These are phyloP conservation scores for Adrianichthys oophorus DNA, from an alignment of 2,797 vertebrate genomes.

Conservation along the genomic window DNA sequence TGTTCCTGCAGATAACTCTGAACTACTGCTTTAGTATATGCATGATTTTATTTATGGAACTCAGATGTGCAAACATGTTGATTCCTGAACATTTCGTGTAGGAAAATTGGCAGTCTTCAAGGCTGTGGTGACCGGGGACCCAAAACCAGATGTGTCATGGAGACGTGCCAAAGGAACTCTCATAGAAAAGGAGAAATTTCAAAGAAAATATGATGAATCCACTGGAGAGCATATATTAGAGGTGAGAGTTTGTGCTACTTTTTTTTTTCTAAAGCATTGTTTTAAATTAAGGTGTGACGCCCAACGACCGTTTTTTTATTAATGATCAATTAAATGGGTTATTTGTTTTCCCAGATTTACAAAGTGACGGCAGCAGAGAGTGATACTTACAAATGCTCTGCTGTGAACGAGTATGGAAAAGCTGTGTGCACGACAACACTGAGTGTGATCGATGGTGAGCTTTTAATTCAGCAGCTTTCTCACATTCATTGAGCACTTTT, in stretches of 20 bases:
- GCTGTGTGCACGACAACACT: slow-evolving; percentile 79
- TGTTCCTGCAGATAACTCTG: slow-evolving; percentile 15
- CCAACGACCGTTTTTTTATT: too few species aligned
- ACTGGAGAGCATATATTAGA: slow-evolving; percentile 79
- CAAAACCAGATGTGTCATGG: slow-evolving; percentile 83
- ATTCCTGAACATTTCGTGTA: slow-evolving; percentile 44
- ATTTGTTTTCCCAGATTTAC: slow-evolving; percentile 73
- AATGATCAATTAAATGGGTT: slow-evolving; percentile 5
- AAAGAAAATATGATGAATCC: slow-evolving; percentile 62
- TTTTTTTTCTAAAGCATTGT: neutral
- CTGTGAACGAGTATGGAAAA: slow-evolving; percentile 83
- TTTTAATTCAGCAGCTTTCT: neutral
- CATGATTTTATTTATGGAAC: neutral
- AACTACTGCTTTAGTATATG: neutral
- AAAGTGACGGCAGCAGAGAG: slow-evolving; percentile 72
- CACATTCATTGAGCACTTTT: neutral
- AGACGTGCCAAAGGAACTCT: slow-evolving; percentile 65
- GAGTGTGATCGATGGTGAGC: slow-evolving; percentile 80
- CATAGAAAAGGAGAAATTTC: slow-evolving; percentile 75
- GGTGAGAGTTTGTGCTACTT: slow-evolving; percentile 63
- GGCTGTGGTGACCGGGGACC: slow-evolving; percentile 81
- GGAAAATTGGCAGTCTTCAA: slow-evolving; percentile 83
- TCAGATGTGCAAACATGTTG: neutral
- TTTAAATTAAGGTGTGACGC: neutral
- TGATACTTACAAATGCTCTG: slow-evolving; percentile 84